Base-by-base conservation (phyloP, 92 coral and sea anemone species). In the Porites cylindrica region DNA sequence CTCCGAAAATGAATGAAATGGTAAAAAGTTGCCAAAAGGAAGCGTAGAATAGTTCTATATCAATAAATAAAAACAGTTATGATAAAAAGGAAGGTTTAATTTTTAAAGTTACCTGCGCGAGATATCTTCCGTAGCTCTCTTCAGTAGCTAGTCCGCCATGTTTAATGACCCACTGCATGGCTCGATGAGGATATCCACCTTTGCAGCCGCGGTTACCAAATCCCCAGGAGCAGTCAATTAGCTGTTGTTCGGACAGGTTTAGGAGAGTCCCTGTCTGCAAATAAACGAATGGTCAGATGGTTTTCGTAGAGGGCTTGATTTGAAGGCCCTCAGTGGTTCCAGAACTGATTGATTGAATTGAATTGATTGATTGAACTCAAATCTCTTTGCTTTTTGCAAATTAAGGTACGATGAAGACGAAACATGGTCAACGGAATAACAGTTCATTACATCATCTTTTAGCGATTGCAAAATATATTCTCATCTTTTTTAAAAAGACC, bases 161-260 rank as follows among this genome's bases (percentile, higher is more conserved):
- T 92, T 97, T 97, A 11, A 97, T 87, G 68, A 97, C 94, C 99
- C 99, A 97, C 88, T 97, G 98, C 95, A 97, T 94, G 6, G 99
- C 98, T 72, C 98, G 84, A 66, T 97, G 94, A 1, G 99, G 99
- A 65, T 95, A 97, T 12, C 99, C 98, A 24, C 99, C 99, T 72
- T 93, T 97, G 88, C 99, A 97, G n/a, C 99, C 99, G 59, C 99
- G 92, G 89, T 97, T 97, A 88, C 99, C 99, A 83, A 97, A 97
- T 26, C 99, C 98, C 99, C 99, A 97, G 17, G 99, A 93, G 73
- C 99, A 97, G 92, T 97, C 99, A 76, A 97, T 96, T 70, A 97
- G 94, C 75, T 97, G 97, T 76, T 97, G 98, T 76, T 97, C 99
- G 12, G 99, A 97, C 61, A 97, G 85, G 69, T 97, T 92, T 78